Base-by-base conservation (phyloP, 2,797 vertebrate species). In the Orestias chungarensis region DNA sequence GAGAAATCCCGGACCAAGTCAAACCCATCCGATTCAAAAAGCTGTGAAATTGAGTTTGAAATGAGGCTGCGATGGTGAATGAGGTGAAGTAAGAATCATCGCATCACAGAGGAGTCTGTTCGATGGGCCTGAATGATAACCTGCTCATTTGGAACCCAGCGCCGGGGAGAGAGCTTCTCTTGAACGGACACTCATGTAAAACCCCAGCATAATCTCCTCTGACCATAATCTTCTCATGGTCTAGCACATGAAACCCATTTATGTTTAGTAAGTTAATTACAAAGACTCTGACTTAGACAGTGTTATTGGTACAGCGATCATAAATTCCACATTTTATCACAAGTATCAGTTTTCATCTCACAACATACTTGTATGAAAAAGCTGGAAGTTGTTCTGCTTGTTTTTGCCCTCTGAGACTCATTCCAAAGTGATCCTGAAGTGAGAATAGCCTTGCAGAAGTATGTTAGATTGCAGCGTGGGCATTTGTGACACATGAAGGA, bases 11-110 rank as follows among this genome's bases (percentile, higher is more conserved):
- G 67, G 69, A 81, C 23, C 3, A 68, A 84, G 65, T 76, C 59
- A 50, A 72, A 87, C 75, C 72, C 40, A 72, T 68, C 64, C 75
- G 46, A 78, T 71, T 82, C 76, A 87, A 86, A 89, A 6, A 74
- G 61, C 86, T 89, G 89, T 86, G 88, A 91, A 91, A 91, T 89
- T 87, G 84, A 73, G 71, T 82, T 82, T 74, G 82, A 87, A 88
- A 88, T 86, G 74, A 87, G 78, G 64, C 57, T 1, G 43, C 44
- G 18, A 14, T 68, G 79, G 72, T 74, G 73, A 85, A 79, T 1
- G 50, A 68, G 71, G 50, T 64, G 70, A 61, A 44, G 68, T 42
- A 64, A 71, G 83, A 82, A 73, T 62, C 8, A 2, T 73, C 11
- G 29, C 3, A 25, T 59, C 76, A 67, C 66, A 11, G 64, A 1